phyloP scores from a whole-genome alignment of 30 jellyfish, hydroid and myxozoan species.

The Pelagia noctiluca region DNA sequence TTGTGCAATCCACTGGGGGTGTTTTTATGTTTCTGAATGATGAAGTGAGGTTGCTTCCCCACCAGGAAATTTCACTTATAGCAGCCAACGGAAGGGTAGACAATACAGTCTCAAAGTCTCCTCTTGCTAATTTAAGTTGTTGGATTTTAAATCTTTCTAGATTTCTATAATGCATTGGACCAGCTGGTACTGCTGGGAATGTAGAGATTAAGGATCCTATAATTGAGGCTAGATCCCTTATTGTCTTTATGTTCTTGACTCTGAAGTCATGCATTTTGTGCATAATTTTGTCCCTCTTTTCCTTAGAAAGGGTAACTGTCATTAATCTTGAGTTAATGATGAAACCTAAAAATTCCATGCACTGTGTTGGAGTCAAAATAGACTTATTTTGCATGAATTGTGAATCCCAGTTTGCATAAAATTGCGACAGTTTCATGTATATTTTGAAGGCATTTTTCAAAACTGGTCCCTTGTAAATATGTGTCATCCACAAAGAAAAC shows the following conservation, averaged over 20 bases:
- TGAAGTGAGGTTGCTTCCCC: slow-evolving; percentile 19
- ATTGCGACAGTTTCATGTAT: slow-evolving; percentile 12
- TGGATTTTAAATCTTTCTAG: slow-evolving; percentile 10
- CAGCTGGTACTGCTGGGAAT: slow-evolving; percentile 49
- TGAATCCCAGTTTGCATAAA: slow-evolving; percentile 25
- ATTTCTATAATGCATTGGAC: slow-evolving; percentile 32
- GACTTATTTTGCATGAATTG: slow-evolving; percentile 20
- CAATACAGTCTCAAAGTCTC: slow-evolving; percentile 19
- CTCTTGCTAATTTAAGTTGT: too few species aligned
- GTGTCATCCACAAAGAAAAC: slow-evolving; percentile 46
- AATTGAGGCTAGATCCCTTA: slow-evolving; percentile 35
- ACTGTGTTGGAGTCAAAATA: slow-evolving; percentile 7
- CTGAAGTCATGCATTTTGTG: slow-evolving; percentile 1
- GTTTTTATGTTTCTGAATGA: neutral
- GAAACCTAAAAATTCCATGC: slow-evolving; percentile 25
- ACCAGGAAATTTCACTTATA: slow-evolving; percentile 9
- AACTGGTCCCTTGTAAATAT: slow-evolving; percentile 27
- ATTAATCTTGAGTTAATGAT: slow-evolving; percentile 7
- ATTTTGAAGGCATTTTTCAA: neutral
- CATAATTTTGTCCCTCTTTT: neutral
- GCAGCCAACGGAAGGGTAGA: neutral
- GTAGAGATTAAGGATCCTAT: slow-evolving; percentile 26
- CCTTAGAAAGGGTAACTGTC: slow-evolving; percentile 12
- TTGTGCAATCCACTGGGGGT: slow-evolving; percentile 27
- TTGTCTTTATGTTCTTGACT: slow-evolving; percentile 1